Evolutionary conservation across 2,888 invertebrate genomes (phyloP), one percentile per base, ranked within the genome.

Genomic region (Eilema griseolum): DNA sequence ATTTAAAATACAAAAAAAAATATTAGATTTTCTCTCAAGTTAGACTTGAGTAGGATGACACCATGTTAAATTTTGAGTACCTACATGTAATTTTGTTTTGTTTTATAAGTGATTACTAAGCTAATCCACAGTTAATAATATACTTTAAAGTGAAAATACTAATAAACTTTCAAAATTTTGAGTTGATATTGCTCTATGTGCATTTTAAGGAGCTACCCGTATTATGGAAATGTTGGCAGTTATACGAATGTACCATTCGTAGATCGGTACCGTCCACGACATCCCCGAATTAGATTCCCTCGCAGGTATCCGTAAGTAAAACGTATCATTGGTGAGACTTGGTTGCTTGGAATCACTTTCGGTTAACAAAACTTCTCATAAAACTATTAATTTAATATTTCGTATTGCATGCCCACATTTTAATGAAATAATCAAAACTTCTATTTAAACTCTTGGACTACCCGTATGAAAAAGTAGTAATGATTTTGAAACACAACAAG

Each of bases 121-220:
- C 14, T 33, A n/a, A 12, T 37, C 37, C 37, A 37, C 37, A 11
- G 11, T 37, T 46, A 1, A 23, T 10, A 23, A 12, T 8, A 31
- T 61, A n/a, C 33, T 5, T 2, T 61, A 14, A n/a, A 33, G 12
- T 33, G n/a, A 33, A 61, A n/a, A 41, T 1, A 20, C 24, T 24
- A 24, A 26, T 3, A 62, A 41, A 10, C 5, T 1, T 62, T 37
- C 26, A 26, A 11, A 4, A 10, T 14, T 0, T 20, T 52, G 28
- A 26, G 2, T 31, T n/a, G 28, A 66, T 33, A 59, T 66, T 26
- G 37, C 23, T 59, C 41, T 64, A 31, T 60, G 41, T 66, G 37
- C n/a, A 60, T 66, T 66, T 66, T 64, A 70, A 67, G 62, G 57
- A 62, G 24, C 41, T 71, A 68, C 23, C 31, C 67, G 56, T 61